These are phyloP conservation scores for Dascyllus trimaculatus DNA, from an alignment of 2,113 vertebrate genomes.

Conservation along the genomic window DNA sequence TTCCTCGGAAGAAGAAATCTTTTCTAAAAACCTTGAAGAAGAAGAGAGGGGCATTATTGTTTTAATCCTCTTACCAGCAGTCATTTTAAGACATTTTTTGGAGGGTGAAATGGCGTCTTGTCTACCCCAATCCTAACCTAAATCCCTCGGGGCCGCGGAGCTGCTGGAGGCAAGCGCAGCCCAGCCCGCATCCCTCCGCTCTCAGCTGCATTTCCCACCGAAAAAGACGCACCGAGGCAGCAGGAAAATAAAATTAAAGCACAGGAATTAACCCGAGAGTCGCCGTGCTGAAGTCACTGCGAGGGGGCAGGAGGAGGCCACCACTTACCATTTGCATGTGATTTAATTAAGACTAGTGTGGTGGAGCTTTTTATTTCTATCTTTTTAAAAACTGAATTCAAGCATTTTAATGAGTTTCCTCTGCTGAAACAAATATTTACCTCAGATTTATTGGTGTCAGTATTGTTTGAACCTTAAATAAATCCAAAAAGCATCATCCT, in stretches of 20 bases:
- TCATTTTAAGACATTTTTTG: constrained; percentile 94
- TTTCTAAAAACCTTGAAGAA: constrained; percentile 96
- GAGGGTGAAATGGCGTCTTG: constrained; percentile 94
- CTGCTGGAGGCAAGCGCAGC: constrained; percentile 87
- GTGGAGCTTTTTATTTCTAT: neutral
- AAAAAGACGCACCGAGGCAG: constrained; percentile 82
- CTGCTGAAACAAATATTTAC: neutral
- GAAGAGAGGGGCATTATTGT: constrained; percentile 97
- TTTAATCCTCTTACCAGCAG: constrained; percentile 99
- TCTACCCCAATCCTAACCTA: constrained; percentile 88
- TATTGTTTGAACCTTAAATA: neutral
- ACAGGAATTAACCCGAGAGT: constrained; percentile 71
- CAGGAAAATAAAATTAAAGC: constrained; percentile 86
- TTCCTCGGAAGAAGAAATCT: constrained; percentile 98
- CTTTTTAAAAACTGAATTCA: neutral
- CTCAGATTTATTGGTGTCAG: neutral
- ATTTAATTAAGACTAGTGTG: constrained; percentile 55
- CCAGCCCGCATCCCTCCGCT: constrained; percentile 85
- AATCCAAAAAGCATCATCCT: rapidly evolving
- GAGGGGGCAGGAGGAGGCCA: neutral
- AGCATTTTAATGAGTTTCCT: neutral
- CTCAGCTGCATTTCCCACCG: constrained; percentile 85
- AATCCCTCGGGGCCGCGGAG: constrained; percentile 90
- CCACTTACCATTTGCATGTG: constrained; percentile 45
- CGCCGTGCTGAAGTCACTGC: constrained; percentile 29